A percentile compares a stretch with the other conserved stretches of the same genome.
phyloP scores from a whole-genome alignment of 2,797 vertebrate species.

The Anas georgica region DNA sequence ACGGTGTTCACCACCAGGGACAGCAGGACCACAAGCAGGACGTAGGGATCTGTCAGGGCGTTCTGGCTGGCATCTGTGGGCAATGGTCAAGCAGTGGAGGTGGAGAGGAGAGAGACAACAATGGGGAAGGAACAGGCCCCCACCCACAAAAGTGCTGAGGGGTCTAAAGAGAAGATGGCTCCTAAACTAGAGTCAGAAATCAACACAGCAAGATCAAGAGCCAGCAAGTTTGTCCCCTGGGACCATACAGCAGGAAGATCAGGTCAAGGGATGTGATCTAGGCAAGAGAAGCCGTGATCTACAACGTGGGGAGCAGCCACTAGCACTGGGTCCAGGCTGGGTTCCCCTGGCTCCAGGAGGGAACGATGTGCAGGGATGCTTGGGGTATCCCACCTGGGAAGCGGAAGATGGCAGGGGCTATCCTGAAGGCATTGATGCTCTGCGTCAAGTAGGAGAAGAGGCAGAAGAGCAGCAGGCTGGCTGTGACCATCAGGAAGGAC shows the following conservation, averaged over 20 bases:
- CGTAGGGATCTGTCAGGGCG: constrained; percentile 77
- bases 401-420: constrained; percentile 78
- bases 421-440: constrained; percentile 69
- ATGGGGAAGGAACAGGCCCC: not conserved
- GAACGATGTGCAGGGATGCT: not conserved
- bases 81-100: not conserved
- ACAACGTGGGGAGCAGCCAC: not conserved
- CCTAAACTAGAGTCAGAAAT: not conserved
- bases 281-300: not conserved
- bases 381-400: constrained; percentile 82
- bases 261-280: no score
- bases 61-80: constrained; percentile 78
- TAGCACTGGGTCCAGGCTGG: not conserved
- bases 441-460: constrained; percentile 81
- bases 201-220: not conserved
- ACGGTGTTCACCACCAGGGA: constrained; percentile 79
- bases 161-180: not conserved
- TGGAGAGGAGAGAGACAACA: not conserved
- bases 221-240: accelerated
- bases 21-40: constrained; percentile 86
- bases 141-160: not conserved
- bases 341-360: not conserved
- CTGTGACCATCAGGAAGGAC: constrained; percentile 72
- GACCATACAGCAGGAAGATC: not conserved
- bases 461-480: constrained; percentile 81